phyloP scores from a whole-genome alignment of 1,140 invertebrate species.

The Drosophila sturtevanti region DNA sequence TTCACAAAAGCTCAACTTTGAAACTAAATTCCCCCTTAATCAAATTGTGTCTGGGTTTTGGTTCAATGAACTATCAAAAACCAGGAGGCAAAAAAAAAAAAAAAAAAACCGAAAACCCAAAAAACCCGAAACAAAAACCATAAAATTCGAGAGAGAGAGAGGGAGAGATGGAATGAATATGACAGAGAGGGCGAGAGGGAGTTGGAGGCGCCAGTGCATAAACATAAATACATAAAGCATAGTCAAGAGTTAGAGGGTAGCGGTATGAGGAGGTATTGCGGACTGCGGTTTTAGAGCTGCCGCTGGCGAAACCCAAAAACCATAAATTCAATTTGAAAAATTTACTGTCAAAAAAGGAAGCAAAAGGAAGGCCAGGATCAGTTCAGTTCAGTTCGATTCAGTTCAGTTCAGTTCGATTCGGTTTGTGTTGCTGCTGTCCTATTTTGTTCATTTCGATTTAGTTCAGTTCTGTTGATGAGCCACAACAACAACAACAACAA shows the following conservation, averaged over 20 bases:
- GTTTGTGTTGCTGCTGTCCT: not conserved
- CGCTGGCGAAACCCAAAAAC: constrained; percentile 43
- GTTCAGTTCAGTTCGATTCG: constrained; percentile 23
- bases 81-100: constrained; percentile 16
- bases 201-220: constrained; percentile 51
- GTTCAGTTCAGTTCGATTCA: not conserved
- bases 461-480: constrained; percentile 41
- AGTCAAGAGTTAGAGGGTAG: constrained; percentile 1
- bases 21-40: constrained; percentile 40
- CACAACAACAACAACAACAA: constrained; percentile 6
- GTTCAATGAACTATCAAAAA: constrained; percentile 36
- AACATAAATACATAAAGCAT: constrained; percentile 65
- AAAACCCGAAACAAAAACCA: constrained; percentile 60
- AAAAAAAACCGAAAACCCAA: constrained; percentile 50
- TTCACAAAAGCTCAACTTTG: constrained; percentile 7
- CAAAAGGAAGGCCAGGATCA: not conserved
- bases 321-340: constrained; percentile 77
- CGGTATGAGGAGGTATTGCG: not conserved
- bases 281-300: constrained; percentile 10
- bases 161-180: too few relatives aligned
- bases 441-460: not conserved
- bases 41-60: constrained; percentile 19
- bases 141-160: constrained; percentile 32
- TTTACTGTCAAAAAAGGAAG: constrained; percentile 59
- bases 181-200: not conserved